phyloP scores from a whole-genome alignment of 2,797 vertebrate species.

The Notolabrus celidotus region DNA sequence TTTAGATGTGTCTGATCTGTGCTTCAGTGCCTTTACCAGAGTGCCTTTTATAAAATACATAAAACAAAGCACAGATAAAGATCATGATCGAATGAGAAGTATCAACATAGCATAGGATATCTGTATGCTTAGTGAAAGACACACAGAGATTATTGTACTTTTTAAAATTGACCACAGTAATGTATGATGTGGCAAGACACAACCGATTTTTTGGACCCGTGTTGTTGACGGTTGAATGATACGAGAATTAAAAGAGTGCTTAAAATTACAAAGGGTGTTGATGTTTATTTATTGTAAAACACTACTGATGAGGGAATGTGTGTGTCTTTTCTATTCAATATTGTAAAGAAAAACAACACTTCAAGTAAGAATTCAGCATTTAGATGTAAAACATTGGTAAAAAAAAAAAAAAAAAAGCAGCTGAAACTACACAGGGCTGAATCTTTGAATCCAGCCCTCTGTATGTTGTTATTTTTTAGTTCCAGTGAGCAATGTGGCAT shows the following conservation, averaged over 20 bases:
- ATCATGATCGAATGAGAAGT: background rate
- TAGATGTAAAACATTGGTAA: no score
- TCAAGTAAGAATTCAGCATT: no score
- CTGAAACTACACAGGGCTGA: no score
- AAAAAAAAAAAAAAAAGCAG: no score
- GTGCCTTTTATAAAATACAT: constrained; percentile 50
- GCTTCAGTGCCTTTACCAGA: constrained; percentile 54
- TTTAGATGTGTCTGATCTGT: constrained; percentile 25
- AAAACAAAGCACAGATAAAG: constrained; percentile 4
- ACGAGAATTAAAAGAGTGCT: constrained; percentile 49
- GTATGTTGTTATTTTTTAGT: no score
- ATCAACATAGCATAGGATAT: background rate
- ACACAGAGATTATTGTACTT: constrained; percentile 8
- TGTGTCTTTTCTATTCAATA: no score
- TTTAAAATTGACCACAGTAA: constrained; percentile 25
- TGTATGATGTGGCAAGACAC: constrained; percentile 29
- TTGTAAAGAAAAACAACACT: no score
- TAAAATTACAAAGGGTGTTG: constrained; percentile 24
- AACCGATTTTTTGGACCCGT: constrained; percentile 26
- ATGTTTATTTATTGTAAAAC: constrained; percentile 5
- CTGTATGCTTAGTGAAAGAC: background rate
- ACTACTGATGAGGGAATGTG: no score
- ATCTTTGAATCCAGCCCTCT: no score
- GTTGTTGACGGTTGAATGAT: constrained; percentile 54
- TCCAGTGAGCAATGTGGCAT: no score